phyloP scores from a whole-genome alignment of 2,113 vertebrate species.

The Ornithorhynchus anatinus region DNA sequence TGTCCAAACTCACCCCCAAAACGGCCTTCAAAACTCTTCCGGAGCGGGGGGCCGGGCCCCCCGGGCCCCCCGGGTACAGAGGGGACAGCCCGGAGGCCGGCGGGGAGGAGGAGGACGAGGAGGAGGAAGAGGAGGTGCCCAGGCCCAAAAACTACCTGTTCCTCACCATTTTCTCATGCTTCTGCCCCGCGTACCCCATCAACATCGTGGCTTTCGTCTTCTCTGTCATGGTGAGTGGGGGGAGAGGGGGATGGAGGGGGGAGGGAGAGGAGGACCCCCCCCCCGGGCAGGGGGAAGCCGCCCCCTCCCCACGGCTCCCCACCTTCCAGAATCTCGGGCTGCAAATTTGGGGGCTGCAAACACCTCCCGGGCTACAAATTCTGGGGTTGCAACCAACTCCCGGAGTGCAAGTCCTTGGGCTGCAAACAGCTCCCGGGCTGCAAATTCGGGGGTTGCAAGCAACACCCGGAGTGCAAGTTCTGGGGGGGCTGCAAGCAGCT shows the following conservation, averaged over 20 bases:
- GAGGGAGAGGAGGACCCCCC: background rate
- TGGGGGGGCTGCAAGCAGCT: no score
- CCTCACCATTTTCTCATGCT: conserved; percentile 83
- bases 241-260: background rate
- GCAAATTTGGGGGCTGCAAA: no score
- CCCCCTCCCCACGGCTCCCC: background rate
- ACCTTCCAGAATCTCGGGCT: no score
- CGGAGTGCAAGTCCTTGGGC: no score
- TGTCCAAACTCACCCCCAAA: no score
- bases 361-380: no score
- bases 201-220: conserved; percentile 86
- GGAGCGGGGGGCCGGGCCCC: no score
- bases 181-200: conserved; percentile 85
- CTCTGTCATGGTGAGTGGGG: conserved; percentile 81
- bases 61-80: conserved; percentile 72
- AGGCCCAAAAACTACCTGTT: conserved; percentile 77
- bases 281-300: fast-evolving
- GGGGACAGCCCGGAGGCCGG: conserved; percentile 72
- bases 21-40: no score
- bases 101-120: conserved; percentile 66
- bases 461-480: no score
- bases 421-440: no score
- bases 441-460: no score
- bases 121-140: conserved; percentile 51
- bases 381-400: no score